Evolutionary conservation across 2,888 invertebrate species (phyloP), one percentile per base, ranked within the genome.

Genomic region (Caenorhabditis sinica): DNA sequence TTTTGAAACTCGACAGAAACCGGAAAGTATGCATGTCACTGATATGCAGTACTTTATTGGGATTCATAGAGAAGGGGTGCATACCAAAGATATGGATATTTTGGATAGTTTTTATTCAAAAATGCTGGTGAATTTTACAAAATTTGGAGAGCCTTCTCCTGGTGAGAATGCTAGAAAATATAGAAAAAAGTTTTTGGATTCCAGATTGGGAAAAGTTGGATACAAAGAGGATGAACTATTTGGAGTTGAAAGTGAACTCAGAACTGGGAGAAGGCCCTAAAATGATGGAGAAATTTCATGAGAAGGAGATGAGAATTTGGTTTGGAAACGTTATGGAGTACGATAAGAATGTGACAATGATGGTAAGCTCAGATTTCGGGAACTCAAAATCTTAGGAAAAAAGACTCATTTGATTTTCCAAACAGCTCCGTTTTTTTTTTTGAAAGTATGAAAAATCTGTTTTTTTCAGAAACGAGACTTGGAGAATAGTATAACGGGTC

Each of bases 1-100:
- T 2, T 77, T 77, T 9, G 77, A 77, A 17, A 69, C 77, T 2
- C 17, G 77, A 15, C 77, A 77, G 30, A 40, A 61, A 11, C 77
- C 77, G 1, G 28, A 28, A 4, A 69, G 69, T 17, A n/a, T 43
- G 15, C 83, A 83, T 69, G 40, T 83, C 4, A 49, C 79, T n/a
- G 83, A 83, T 45, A 79, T 83, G 83, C 74, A 74, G 13, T 83
- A 79, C 23, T 83, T 83, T 17, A 83, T 83, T 69, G 83, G 83
- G 4, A 51, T 83, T 20, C 79, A 83, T 49, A 33, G 83, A 36
- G 83, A 80, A 56, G 9, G 6, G 13, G 4, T 20, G 6, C 74
- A 72, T 23, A 58, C 49, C 0, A 0, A 25, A 0, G 79, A 83
- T 53, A 69, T 71, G 74, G 75, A 80, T 30, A 71, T 80, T 36